These are phyloP conservation scores for Botrylloides violaceus DNA, from an alignment of 23 tunicate genomes.

Conservation along the genomic window DNA sequence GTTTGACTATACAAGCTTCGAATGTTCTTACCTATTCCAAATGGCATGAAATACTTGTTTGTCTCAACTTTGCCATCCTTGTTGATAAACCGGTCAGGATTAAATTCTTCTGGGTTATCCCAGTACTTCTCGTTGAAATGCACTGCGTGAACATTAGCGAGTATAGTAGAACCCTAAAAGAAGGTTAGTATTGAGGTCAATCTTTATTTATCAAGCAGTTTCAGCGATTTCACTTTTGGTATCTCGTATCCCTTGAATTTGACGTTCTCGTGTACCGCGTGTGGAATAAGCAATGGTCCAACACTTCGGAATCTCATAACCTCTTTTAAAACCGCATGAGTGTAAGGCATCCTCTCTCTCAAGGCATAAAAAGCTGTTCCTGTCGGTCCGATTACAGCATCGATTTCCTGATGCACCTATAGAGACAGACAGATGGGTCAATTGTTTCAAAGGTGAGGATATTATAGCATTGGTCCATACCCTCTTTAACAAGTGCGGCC, in stretches of 20 bases:
- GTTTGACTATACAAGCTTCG: too few relatives aligned
- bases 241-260: background rate
- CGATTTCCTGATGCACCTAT: constrained; percentile 22
- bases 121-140: background rate
- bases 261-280: background rate
- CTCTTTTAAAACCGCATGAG: constrained; percentile 10
- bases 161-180: background rate
- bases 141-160: constrained; percentile 10
- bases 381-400: constrained; percentile 12
- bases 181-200: too few relatives aligned
- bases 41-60: constrained; percentile 5
- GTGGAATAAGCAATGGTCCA: constrained; percentile 5
- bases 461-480: too few relatives aligned
- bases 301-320: constrained; percentile 13
- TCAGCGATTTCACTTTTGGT: background rate
- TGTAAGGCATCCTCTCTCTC: background rate
- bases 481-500: constrained; percentile 1
- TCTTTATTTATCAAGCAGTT: too few relatives aligned
- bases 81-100: constrained; percentile 10
- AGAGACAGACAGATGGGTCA: background rate
- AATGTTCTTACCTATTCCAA: constrained; percentile 22
- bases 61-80: background rate
- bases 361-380: background rate
- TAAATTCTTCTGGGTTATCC: constrained; percentile 13
- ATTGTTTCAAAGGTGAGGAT: too few relatives aligned